Conservation (phyloP, 2,888 invertebrate genomes). For the Eretmocerus hayati region DNA sequence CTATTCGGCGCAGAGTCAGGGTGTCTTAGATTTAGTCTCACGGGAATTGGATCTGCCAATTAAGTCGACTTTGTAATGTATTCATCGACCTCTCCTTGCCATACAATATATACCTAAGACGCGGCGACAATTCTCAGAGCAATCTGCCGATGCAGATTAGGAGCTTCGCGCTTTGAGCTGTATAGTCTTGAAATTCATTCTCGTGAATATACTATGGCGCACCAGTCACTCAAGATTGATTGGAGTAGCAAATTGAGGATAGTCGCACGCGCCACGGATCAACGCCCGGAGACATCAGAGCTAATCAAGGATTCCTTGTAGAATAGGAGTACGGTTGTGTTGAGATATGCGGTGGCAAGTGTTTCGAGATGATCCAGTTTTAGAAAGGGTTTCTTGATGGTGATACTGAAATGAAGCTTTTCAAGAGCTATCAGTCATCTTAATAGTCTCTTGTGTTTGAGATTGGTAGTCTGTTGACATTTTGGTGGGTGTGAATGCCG, state of each 20-base stretch:
- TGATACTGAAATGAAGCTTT: too few relatives aligned
- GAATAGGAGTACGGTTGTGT: too few relatives aligned
- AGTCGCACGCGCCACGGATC: conserved; percentile 7
- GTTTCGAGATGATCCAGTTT: too few relatives aligned
- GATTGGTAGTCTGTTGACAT: too few relatives aligned
- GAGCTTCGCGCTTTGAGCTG: conserved; percentile 15
- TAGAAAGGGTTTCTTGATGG: too few relatives aligned
- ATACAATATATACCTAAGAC: too few relatives aligned
- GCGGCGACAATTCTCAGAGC: conserved; percentile 45
- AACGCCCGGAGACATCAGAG: conserved; percentile 5
- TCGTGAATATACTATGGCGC: background rate
- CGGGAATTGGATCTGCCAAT: conserved; percentile 29
- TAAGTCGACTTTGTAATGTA: conserved; percentile 41
- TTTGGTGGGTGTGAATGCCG: too few relatives aligned
- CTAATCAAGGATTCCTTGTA: conserved; percentile 16
- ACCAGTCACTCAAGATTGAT: conserved; percentile 12
- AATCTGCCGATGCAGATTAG: conserved; percentile 48
- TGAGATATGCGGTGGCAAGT: too few relatives aligned
- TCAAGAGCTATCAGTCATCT: too few relatives aligned
- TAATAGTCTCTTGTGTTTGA: too few relatives aligned
- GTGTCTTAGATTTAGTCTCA: background rate
- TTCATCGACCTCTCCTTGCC: conserved; percentile 45
- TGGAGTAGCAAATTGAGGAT: conserved; percentile 11
- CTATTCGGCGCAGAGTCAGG: too few relatives aligned
- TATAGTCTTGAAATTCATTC: background rate